A percentile compares a stretch with the other conserved stretches of the same genome.
Conservation (phyloP, 2,888 invertebrate genomes). For the Pyralis farinalis region DNA sequence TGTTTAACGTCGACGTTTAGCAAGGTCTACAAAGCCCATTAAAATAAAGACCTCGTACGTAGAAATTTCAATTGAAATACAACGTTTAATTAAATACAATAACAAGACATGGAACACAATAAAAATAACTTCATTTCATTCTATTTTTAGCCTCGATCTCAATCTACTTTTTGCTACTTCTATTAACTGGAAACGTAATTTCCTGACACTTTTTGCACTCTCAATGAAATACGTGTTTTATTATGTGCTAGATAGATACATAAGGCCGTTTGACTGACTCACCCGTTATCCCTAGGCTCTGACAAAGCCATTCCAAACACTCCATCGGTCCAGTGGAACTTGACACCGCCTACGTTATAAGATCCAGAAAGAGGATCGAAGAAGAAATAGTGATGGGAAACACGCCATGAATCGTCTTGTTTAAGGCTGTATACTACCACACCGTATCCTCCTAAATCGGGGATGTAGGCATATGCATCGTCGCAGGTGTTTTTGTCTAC, state of each 20-base stretch:
- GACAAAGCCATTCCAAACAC: conserved; percentile 88
- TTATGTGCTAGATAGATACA: neutral
- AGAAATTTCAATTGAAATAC: no score
- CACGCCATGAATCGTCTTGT: conserved; percentile 88
- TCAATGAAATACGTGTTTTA: conserved; percentile 7
- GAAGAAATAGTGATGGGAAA: conserved; percentile 91
- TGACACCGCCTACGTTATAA: conserved; percentile 87
- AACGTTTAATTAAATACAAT: no score
- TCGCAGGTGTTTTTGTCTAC: conserved; percentile 85
- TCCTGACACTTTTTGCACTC: conserved; percentile 1
- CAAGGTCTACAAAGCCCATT: no score
- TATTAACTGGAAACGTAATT: neutral
- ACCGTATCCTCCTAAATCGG: conserved; percentile 88
- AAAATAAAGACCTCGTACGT: no score
- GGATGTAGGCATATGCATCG: conserved; percentile 88
- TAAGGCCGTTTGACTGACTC: conserved; percentile 23
- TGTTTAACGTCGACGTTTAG: no score
- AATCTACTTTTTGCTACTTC: neutral
- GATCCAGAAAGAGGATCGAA: conserved; percentile 90
- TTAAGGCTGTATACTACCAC: conserved; percentile 89
- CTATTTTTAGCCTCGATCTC: neutral
- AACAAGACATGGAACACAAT: no score
- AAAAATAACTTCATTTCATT: neutral
- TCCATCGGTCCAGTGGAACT: conserved; percentile 94
- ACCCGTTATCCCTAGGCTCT: conserved; percentile 80